Evolutionary conservation across 2,888 invertebrate genomes (phyloP).

Genomic region (Cheiracanthium punctorium): DNA sequence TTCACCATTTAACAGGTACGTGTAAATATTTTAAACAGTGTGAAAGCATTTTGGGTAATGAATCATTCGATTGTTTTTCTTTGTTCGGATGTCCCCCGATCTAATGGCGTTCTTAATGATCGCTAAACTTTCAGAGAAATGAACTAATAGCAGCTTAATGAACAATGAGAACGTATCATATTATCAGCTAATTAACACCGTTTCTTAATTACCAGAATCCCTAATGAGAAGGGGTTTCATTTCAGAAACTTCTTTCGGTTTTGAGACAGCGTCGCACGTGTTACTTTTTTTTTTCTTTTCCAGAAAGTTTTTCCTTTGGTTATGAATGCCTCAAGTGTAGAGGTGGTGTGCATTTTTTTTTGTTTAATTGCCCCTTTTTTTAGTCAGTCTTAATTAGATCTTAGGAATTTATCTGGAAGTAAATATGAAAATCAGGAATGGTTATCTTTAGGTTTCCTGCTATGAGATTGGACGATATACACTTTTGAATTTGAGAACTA

Average conservation of each 20-base stretch:
- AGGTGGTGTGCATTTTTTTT: background rate
- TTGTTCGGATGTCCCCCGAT: background rate
- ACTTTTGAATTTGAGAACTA: no score
- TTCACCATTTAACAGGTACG: no score
- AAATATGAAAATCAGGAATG: conserved; percentile 19
- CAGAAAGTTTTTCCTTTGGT: background rate
- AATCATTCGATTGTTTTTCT: background rate
- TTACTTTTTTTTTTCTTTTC: background rate
- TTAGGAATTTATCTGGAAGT: conserved; percentile 32
- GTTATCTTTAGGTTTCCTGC: background rate
- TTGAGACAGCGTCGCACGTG: no score
- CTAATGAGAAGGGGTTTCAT: conserved; percentile 56
- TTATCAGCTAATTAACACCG: conserved; percentile 63
- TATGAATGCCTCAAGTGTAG: background rate
- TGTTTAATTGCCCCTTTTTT: conserved; percentile 38
- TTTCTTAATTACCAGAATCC: conserved; percentile 58
- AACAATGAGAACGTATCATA: conserved; percentile 54
- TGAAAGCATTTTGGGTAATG: background rate
- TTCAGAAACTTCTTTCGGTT: conserved; percentile 6
- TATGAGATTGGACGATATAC: no score
- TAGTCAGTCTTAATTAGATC: conserved; percentile 37
- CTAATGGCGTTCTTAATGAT: conserved; percentile 39
- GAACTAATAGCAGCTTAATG: conserved; percentile 59
- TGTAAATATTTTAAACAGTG: no score
- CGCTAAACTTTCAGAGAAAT: conserved; percentile 31